Conservation (phyloP, 2,797 vertebrate species). For the Lepus oiostolus region DNA sequence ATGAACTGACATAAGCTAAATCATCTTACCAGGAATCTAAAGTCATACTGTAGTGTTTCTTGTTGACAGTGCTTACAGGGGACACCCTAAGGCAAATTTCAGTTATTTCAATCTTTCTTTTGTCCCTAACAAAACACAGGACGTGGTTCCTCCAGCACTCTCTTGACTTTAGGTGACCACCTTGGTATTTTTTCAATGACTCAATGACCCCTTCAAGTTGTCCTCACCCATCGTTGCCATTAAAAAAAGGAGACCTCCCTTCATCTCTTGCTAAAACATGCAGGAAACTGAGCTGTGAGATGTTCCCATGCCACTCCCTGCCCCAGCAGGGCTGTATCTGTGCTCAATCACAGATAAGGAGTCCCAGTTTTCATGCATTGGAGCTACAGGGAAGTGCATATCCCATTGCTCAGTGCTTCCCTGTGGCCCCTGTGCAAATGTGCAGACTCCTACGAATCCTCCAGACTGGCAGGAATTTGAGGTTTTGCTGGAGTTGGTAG, state of each 20-base stretch:
- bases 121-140: neutral
- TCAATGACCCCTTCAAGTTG: neutral
- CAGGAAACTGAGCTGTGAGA: neutral
- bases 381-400: neutral
- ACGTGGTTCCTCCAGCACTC: neutral
- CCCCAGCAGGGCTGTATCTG: neutral
- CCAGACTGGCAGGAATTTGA: neutral
- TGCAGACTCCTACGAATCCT: neutral
- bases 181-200: neutral
- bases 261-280: neutral
- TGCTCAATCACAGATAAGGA: neutral
- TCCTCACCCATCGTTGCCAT: neutral
- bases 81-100: neutral
- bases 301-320: too few relatives aligned
- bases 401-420: neutral
- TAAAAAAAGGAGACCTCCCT: neutral
- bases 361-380: too few relatives aligned
- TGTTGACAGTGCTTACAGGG: too few relatives aligned
- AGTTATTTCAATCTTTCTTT: neutral
- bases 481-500: neutral
- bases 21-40: neutral
- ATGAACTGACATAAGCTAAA: neutral
- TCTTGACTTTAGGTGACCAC: neutral
- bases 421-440: neutral
- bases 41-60: neutral